Conservation (phyloP, 2,113 vertebrate genomes). For the Hippocampus mohnikei region DNA sequence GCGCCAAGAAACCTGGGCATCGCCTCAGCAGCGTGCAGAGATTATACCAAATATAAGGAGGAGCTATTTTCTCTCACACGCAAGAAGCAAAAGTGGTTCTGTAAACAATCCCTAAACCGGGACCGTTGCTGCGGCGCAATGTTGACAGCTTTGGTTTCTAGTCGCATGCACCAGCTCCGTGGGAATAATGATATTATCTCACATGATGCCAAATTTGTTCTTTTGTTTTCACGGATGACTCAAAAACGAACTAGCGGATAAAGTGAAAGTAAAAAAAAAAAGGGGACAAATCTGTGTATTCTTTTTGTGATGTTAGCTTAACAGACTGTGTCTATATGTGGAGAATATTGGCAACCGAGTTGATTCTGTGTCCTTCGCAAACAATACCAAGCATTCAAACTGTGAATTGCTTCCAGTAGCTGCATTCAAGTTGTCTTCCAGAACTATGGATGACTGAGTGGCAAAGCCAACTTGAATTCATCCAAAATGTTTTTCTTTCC, state of each 20-base stretch:
- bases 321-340: conserved; percentile 44
- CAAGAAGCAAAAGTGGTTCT: conserved; percentile 56
- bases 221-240: conserved; percentile 46
- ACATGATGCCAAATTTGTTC: conserved; percentile 55
- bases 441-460: conserved; percentile 5
- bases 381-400: conserved; percentile 38
- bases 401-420: conserved; percentile 7
- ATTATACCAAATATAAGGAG: conserved; percentile 69
- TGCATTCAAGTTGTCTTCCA: conserved; percentile 2
- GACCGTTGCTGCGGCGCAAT: conserved; percentile 54
- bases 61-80: conserved; percentile 36
- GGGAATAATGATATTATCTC: conserved; percentile 54
- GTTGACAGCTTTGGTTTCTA: conserved; percentile 59
- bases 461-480: conserved; percentile 16
- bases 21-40: conserved; percentile 56
- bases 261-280: conserved; percentile 44
- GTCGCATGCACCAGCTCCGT: conserved; percentile 29
- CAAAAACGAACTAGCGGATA: conserved; percentile 49
- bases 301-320: conserved; percentile 31
- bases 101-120: conserved; percentile 54
- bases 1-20: conserved; percentile 53
- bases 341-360: conserved; percentile 25
- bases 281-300: conserved; percentile 40
- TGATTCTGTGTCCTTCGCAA: conserved; percentile 15
- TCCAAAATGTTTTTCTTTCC: conserved; percentile 13